These are phyloP conservation scores for Microdon myrmicae DNA, from an alignment of 2,888 invertebrate genomes.

Conservation along the genomic window DNA sequence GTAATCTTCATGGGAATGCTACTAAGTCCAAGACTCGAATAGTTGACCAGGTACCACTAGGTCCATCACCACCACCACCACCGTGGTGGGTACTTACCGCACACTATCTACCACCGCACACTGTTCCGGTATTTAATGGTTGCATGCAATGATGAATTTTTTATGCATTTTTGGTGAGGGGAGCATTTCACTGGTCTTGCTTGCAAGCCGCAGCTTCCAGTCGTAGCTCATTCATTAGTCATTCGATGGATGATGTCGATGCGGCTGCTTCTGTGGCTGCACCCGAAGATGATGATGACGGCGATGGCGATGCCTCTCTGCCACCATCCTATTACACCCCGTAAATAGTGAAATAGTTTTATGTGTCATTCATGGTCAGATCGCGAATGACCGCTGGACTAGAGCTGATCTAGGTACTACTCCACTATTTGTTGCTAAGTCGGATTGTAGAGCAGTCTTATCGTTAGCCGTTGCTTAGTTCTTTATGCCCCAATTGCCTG, in stretches of 20 bases:
- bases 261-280: slow-evolving; percentile 8
- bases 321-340: slow-evolving; percentile 19
- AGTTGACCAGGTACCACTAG: slow-evolving; percentile 33
- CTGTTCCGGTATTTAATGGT: slow-evolving; percentile 49
- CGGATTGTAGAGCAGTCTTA: slow-evolving; percentile 13
- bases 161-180: slow-evolving; percentile 40
- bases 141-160: slow-evolving; percentile 44
- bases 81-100: slow-evolving; percentile 12
- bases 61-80: slow-evolving; percentile 11
- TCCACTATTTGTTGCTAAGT: background rate
- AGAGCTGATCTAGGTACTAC: slow-evolving; percentile 23
- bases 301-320: slow-evolving; percentile 16
- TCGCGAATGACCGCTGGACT: too few species aligned
- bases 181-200: slow-evolving; percentile 23
- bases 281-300: slow-evolving; percentile 5
- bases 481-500: slow-evolving; percentile 24
- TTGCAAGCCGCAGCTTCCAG: slow-evolving; percentile 8
- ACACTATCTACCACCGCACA: slow-evolving; percentile 32
- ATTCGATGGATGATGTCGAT: slow-evolving; percentile 27
- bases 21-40: slow-evolving; percentile 42
- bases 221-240: slow-evolving; percentile 47
- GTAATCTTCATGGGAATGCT: slow-evolving; percentile 35
- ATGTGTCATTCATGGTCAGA: slow-evolving; percentile 38
- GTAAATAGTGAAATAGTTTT: slow-evolving; percentile 45
- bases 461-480: slow-evolving; percentile 12